Evolutionary conservation across 2,113 vertebrate species (phyloP), one percentile per base, ranked within the genome.

Genomic region (Hylia prasina): DNA sequence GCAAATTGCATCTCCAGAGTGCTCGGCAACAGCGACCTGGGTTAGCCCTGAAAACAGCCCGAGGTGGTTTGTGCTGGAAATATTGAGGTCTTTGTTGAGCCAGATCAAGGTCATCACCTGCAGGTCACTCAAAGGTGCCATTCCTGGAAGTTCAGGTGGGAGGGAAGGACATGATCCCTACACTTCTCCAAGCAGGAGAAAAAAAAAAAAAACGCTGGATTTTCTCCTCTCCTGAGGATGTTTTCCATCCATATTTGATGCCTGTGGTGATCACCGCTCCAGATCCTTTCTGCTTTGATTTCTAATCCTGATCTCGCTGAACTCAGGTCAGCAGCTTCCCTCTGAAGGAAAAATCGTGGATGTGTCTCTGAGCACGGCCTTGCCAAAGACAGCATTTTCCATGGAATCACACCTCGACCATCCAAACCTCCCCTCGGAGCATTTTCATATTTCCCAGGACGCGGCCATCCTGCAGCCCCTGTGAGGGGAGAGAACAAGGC

Each of bases 171-270:
- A 45, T 5, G 50, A 79, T 21, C 24, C 31, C 10, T 5, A 7
- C 0, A 0, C 3, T 15, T 24, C 12, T 78, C 24, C 65, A 6
- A 40, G 6, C 11, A 48, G 63, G 44, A 22, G 16, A 44, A 44
- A 44, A 31, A 40, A 71, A 71, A 39, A 19, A 48, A 7, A 7
- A 9, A 5, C 1, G 9, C 11, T 30, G 31, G 3, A 19, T 53
- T 82, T 89, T 82, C 17, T 82, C 15, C 22, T 47, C 15, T 35
- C 57, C 18, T 0, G 6, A 15, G n/a, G 48, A n/a, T 14, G 22
- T 76, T 82, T 89, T 68, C 78, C 44, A 53, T 14, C 53, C 37
- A 4, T 8, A 28, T 47, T 47, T 66, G 22, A 56, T 75, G 15
- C 56, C n/a, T 58, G 27, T 6, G 10, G 30, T 50, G 69, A 71